Evolutionary conservation across 2,113 vertebrate genomes (phyloP).

Genomic region (Piaya cayana): DNA sequence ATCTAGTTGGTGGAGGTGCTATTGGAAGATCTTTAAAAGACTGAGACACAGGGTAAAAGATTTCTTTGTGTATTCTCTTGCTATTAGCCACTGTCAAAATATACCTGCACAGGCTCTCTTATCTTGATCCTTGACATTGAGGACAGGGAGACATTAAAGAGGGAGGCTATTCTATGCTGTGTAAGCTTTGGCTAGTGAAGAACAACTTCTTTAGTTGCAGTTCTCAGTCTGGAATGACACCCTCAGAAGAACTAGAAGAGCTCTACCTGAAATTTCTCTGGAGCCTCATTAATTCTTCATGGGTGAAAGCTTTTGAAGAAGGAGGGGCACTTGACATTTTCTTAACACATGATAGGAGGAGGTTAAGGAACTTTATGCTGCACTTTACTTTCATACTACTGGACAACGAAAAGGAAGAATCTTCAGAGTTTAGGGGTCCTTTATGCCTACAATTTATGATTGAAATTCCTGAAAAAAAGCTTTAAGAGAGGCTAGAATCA

Average conservation of each 20-base stretch:
- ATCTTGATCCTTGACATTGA: background rate
- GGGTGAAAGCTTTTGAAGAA: constrained; percentile 50
- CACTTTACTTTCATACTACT: constrained; percentile 11
- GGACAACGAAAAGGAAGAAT: background rate
- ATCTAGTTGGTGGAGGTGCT: background rate
- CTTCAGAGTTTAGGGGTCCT: constrained; percentile 29
- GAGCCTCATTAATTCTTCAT: constrained; percentile 58
- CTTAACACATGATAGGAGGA: constrained; percentile 21
- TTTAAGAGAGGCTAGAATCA: background rate
- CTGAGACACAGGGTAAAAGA: background rate
- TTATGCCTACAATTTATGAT: background rate
- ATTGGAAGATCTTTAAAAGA: background rate
- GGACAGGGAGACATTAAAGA: background rate
- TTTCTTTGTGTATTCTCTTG: background rate
- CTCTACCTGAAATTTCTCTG: constrained; percentile 10
- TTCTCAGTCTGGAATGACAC: background rate
- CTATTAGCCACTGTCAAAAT: background rate
- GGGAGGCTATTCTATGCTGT: background rate
- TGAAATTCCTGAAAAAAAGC: background rate
- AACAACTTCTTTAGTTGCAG: background rate
- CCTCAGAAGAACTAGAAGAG: background rate
- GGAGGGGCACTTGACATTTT: constrained; percentile 39
- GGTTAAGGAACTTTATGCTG: constrained; percentile 35
- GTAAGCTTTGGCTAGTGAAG: background rate
- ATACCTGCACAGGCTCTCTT: background rate